Percentiles rank a stretch among this genome's conserved stretches.
Conservation (phyloP, 2,797 vertebrate genomes). For the Champsocephalus esox region DNA sequence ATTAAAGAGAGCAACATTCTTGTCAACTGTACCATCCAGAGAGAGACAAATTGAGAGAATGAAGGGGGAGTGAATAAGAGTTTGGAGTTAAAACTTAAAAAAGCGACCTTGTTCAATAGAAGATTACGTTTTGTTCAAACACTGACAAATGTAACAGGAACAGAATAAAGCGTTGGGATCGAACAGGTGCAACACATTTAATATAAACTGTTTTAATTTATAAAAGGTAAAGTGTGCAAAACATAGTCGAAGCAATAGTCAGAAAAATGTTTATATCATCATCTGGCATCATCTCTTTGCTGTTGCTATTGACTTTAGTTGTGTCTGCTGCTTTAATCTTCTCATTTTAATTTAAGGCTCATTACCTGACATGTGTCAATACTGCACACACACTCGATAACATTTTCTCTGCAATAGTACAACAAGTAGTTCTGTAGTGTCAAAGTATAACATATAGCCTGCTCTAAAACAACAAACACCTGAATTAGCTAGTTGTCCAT, state of each 20-base stretch:
- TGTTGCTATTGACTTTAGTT: neutral
- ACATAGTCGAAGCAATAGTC: neutral
- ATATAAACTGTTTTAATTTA: neutral
- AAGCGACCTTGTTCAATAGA: constrained; percentile 19
- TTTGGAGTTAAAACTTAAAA: constrained; percentile 48
- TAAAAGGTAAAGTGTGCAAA: neutral
- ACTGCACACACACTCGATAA: neutral
- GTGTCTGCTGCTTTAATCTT: neutral
- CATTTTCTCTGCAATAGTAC: neutral
- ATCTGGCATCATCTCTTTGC: neutral
- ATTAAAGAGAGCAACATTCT: constrained; percentile 61
- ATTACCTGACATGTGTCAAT: neutral
- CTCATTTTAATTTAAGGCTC: too few species aligned
- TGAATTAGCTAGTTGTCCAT: too few species aligned
- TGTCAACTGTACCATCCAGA: constrained; percentile 42
- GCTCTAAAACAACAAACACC: too few species aligned
- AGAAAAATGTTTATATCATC: neutral
- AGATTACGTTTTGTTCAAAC: constrained; percentile 26
- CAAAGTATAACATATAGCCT: too few species aligned
- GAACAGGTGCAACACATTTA: constrained; percentile 4
- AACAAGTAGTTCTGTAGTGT: too few species aligned
- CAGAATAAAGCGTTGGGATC: constrained; percentile 1
- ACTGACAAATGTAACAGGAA: constrained; percentile 1
- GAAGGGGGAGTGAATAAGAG: constrained; percentile 30
- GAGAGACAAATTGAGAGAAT: constrained; percentile 31